Percentiles rank a stretch among this genome's conserved stretches.
These are phyloP conservation scores for Ophion ventricosus DNA, from an alignment of 2,888 invertebrate genomes.

Conservation along the genomic window DNA sequence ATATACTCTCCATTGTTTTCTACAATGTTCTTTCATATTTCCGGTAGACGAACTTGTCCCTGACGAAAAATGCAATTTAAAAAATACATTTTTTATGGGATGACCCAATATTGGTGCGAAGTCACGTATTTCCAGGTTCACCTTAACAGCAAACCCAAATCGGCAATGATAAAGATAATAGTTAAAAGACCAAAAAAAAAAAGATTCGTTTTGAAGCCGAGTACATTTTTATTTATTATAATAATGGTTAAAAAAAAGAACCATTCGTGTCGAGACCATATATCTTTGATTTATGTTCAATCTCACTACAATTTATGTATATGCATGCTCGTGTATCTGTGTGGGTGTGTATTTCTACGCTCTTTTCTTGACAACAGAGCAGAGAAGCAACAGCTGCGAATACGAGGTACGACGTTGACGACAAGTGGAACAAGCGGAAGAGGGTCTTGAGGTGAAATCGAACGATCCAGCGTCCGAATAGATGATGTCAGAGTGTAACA, in stretches of 20 bases:
- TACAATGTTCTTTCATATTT: no score
- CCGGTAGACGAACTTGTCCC: no score
- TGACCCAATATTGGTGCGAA: no score
- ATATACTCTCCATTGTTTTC: no score
- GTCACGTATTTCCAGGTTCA: no score
- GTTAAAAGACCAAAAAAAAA: no score
- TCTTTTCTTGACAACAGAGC: slow-evolving; percentile 52
- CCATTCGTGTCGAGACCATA: background rate
- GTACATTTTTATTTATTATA: no score
- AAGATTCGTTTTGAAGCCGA: no score
- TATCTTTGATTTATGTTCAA: background rate
- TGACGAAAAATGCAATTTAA: no score
- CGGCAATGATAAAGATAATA: no score
- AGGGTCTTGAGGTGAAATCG: slow-evolving; percentile 45
- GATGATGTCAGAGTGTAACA: slow-evolving; percentile 32
- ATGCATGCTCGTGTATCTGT: background rate
- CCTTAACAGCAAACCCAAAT: no score
- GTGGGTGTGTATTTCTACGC: slow-evolving; percentile 13
- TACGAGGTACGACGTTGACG: slow-evolving; percentile 54
- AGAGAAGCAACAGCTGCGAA: slow-evolving; percentile 61
- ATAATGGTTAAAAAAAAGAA: background rate
- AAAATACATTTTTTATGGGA: no score
- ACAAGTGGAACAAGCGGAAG: slow-evolving; percentile 21
- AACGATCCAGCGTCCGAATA: slow-evolving; percentile 50
- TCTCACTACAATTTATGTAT: background rate